Conservation (phyloP, 2,888 invertebrate species). For the Andricus quercusramuli region DNA sequence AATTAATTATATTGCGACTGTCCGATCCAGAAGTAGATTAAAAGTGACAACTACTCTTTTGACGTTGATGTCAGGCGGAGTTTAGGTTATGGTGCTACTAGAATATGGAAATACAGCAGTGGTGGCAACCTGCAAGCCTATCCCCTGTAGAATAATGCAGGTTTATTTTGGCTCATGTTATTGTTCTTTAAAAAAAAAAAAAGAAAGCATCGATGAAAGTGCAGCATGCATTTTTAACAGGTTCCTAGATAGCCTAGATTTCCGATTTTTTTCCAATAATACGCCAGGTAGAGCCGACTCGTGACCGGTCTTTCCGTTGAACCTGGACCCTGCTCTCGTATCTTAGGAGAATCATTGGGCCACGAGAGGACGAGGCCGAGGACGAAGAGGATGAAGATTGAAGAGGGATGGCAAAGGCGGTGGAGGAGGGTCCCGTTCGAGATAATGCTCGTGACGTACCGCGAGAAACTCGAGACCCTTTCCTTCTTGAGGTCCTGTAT, state of each 20-base stretch:
- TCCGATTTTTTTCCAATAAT: slow-evolving; percentile 52
- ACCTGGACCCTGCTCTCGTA: slow-evolving; percentile 61
- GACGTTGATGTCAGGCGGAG: no score
- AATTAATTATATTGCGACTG: no score
- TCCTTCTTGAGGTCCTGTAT: slow-evolving; percentile 35
- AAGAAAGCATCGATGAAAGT: not conserved
- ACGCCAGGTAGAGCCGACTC: slow-evolving; percentile 53
- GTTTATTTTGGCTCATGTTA: no score
- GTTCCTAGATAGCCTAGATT: slow-evolving; percentile 57
- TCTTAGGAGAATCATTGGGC: slow-evolving; percentile 54
- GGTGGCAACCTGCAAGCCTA: no score
- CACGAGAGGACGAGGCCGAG: slow-evolving; percentile 44
- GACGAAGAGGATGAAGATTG: slow-evolving; percentile 25
- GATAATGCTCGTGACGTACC: slow-evolving; percentile 57
- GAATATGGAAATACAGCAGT: no score
- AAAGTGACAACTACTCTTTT: no score
- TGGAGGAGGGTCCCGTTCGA: slow-evolving; percentile 52
- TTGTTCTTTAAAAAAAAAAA: no score
- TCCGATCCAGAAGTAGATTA: no score
- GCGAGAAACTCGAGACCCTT: slow-evolving; percentile 49
- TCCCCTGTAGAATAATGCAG: no score
- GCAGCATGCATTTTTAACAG: slow-evolving; percentile 24
- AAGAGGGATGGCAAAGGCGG: slow-evolving; percentile 22
- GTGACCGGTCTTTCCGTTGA: slow-evolving; percentile 70
- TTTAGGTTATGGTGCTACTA: no score